These are phyloP conservation scores for Crocidura indochinensis DNA, from an alignment of 2,797 vertebrate genomes.

Conservation along the genomic window DNA sequence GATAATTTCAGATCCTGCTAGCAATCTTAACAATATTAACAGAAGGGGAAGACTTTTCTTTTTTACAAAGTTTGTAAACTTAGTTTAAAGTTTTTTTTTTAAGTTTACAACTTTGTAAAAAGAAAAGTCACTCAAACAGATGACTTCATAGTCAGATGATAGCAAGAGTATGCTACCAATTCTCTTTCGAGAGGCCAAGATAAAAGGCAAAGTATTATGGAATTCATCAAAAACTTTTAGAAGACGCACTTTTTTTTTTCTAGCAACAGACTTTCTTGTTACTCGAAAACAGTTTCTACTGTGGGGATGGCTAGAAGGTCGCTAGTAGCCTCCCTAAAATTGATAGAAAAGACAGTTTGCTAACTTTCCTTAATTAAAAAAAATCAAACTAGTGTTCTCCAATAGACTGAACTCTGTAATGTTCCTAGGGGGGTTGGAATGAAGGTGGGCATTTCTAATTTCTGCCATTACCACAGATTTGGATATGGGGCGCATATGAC, in stretches of 20 bases:
- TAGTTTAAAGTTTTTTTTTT: no score
- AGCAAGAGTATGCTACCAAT: constrained; percentile 24
- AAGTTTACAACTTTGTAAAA: constrained; percentile 56
- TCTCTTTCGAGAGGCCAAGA: constrained; percentile 60
- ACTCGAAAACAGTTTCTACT: constrained; percentile 40
- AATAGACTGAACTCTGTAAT: constrained; percentile 53
- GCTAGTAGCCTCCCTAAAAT: background rate
- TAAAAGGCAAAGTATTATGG: constrained; percentile 41
- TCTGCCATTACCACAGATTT: constrained; percentile 58
- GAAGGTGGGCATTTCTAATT: constrained; percentile 46
- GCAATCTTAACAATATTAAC: constrained; percentile 40
- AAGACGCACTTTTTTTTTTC: constrained; percentile 35
- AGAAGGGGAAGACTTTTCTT: constrained; percentile 2
- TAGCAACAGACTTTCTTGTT: constrained; percentile 40
- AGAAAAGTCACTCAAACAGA: constrained; percentile 56
- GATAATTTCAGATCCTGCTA: constrained; percentile 46
- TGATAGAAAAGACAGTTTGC: constrained; percentile 58
- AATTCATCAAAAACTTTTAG: constrained; percentile 55
- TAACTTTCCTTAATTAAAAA: constrained; percentile 55
- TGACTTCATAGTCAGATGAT: constrained; percentile 54
- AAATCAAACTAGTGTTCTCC: constrained; percentile 46
- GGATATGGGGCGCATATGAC: constrained; percentile 37
- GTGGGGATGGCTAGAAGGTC: background rate
- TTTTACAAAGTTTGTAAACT: no score
- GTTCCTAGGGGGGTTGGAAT: background rate